These are phyloP conservation scores for Phocoena phocoena DNA, from an alignment of 2,113 vertebrate genomes.

Conservation along the genomic window DNA sequence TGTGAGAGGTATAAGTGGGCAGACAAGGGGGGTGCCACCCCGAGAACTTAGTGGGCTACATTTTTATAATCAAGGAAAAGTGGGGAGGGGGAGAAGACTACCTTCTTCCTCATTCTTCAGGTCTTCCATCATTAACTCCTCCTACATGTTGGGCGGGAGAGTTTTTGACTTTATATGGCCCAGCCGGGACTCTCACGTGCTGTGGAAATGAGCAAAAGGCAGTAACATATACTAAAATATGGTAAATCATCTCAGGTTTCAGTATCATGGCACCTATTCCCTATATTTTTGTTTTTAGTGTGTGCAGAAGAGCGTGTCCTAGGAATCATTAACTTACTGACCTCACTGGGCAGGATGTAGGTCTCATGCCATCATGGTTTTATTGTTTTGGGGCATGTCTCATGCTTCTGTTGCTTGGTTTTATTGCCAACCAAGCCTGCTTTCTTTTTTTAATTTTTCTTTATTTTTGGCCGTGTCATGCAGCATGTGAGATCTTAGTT, in stretches of 20 bases:
- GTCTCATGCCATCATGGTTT: not conserved
- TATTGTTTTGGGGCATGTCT: fast-evolving
- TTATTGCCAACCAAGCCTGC: not conserved
- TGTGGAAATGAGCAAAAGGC: not conserved
- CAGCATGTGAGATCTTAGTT: too few relatives aligned
- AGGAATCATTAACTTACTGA: not conserved
- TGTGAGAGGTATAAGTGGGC: not conserved
- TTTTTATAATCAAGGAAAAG: too few relatives aligned
- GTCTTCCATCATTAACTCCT: not conserved
- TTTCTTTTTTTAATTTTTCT: too few relatives aligned
- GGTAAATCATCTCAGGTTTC: not conserved
- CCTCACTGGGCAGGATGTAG: not conserved
- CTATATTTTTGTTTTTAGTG: not conserved
- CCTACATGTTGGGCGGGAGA: not conserved
- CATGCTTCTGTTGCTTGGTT: not conserved
- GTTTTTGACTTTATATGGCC: not conserved
- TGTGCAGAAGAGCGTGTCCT: not conserved
- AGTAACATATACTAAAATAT: not conserved
- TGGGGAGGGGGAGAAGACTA: not conserved
- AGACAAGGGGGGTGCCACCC: not conserved
- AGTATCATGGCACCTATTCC: not conserved
- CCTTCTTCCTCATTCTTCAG: not conserved
- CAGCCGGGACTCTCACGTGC: not conserved
- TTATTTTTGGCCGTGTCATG: too few relatives aligned
- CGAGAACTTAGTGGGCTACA: not conserved